These are phyloP conservation scores for Muraenolepis orangiensis DNA, from an alignment of 2,797 vertebrate species.

Conservation along the genomic window DNA sequence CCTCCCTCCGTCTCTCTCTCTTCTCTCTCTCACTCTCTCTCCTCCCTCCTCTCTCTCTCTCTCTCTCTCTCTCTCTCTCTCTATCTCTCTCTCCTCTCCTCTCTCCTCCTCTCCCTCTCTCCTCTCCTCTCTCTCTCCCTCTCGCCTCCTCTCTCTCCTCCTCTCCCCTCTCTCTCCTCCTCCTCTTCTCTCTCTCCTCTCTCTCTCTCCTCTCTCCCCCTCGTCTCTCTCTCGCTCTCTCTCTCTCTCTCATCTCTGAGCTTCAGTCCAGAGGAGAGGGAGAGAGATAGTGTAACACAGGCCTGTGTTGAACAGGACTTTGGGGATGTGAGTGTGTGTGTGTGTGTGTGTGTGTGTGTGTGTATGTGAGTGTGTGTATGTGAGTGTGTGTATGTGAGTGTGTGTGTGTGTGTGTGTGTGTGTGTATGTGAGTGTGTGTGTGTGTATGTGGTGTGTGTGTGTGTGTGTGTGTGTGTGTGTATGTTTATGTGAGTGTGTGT, in stretches of 20 bases:
- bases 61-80: conserved; percentile 50
- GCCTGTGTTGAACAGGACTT: not conserved
- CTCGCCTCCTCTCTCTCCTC: conserved; percentile 46
- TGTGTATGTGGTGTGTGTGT: conserved; percentile 37
- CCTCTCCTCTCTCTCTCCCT: conserved; percentile 51
- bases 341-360: conserved; percentile 31
- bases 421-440: no score
- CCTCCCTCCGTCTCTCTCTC: conserved; percentile 54
- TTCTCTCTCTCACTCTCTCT: conserved; percentile 41
- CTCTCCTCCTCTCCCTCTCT: conserved; percentile 66
- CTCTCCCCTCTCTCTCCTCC: conserved; percentile 39
- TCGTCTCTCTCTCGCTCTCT: conserved; percentile 55
- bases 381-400: conserved; percentile 33
- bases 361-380: conserved; percentile 4
- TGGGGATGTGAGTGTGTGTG: not conserved
- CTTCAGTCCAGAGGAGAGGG: no score
- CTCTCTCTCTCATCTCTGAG: no score
- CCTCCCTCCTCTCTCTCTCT: conserved; percentile 42
- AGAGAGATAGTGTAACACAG: conserved; percentile 35
- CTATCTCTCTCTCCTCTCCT: conserved; percentile 49
- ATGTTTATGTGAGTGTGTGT: no score
- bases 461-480: conserved; percentile 35
- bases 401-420: conserved; percentile 67
- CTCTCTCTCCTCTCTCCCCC: conserved; percentile 57
- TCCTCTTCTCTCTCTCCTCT: conserved; percentile 42